phyloP scores from a whole-genome alignment of 1,140 invertebrate genomes.

The Latrodectus geometricus region DNA sequence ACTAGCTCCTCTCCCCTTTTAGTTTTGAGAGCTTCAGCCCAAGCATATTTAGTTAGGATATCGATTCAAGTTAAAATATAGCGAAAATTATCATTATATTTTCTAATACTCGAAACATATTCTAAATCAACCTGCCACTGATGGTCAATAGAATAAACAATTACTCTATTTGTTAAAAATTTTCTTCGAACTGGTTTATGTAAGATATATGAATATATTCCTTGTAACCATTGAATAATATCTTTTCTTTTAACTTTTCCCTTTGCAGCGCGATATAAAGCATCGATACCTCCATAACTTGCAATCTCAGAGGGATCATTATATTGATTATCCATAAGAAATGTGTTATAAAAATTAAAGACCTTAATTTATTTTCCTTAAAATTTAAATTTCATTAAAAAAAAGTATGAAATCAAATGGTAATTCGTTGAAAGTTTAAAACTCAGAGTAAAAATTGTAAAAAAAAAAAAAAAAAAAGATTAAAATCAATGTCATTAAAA shows the following conservation, averaged over 20 bases:
- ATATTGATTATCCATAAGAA: too few relatives aligned
- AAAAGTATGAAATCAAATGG: too few relatives aligned
- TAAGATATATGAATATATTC: neutral
- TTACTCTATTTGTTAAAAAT: neutral
- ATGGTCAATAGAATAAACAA: neutral
- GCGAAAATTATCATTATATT: conserved; percentile 62
- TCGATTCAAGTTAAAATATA: conserved; percentile 65
- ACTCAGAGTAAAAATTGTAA: too few relatives aligned
- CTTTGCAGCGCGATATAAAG: neutral
- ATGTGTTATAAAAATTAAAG: too few relatives aligned
- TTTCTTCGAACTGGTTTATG: neutral
- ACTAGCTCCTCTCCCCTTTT: conserved; percentile 52
- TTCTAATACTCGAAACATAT: conserved; percentile 56
- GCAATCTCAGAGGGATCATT: too few relatives aligned
- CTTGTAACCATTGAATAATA: conserved; percentile 1
- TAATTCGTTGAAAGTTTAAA: too few relatives aligned
- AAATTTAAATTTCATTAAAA: too few relatives aligned
- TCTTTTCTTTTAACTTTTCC: neutral
- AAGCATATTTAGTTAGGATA: conserved; percentile 64
- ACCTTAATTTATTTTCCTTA: too few relatives aligned
- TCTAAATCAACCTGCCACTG: conserved; percentile 64
- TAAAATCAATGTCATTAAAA: too few relatives aligned
- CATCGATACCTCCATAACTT: neutral
- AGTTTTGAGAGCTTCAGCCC: conserved; percentile 62
- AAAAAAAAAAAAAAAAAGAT: too few relatives aligned